Evolutionary conservation across 2,888 invertebrate genomes (phyloP).

Genomic region (Beris chalybata): DNA sequence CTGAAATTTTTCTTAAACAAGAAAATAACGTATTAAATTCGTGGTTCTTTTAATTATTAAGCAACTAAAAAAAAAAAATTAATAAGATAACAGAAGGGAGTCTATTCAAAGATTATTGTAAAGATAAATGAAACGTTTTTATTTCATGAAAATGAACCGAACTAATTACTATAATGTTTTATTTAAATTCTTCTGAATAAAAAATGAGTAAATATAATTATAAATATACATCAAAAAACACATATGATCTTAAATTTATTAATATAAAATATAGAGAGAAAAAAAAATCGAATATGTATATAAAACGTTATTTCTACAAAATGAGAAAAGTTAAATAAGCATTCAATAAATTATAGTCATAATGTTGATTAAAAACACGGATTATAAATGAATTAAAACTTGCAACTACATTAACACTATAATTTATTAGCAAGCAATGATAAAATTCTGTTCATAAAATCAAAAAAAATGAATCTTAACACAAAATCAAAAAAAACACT

Average conservation of each 20-base stretch:
- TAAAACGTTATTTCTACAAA: too few relatives aligned
- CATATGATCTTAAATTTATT: constrained; percentile 16
- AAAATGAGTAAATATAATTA: neutral
- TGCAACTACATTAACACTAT: neutral
- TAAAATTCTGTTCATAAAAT: neutral
- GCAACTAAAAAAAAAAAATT: too few relatives aligned
- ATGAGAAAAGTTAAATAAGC: neutral
- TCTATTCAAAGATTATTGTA: constrained; percentile 6
- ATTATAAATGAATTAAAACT: too few relatives aligned
- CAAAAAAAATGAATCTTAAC: neutral
- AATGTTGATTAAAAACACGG: too few relatives aligned
- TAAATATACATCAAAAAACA: constrained; percentile 9
- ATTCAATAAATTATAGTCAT: neutral
- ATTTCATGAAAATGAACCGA: neutral
- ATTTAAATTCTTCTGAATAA: neutral
- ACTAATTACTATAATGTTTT: neutral
- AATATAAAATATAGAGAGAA: neutral
- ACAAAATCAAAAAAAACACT: neutral
- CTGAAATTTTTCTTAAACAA: constrained; percentile 1
- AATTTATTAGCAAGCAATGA: neutral
- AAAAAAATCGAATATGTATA: neutral
- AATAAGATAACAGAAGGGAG: neutral
- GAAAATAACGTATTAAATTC: neutral
- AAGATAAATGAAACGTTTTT: neutral
- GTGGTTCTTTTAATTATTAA: too few relatives aligned